These are phyloP conservation scores for Bembecia ichneumoniformis DNA, from an alignment of 2,888 invertebrate species.

Conservation along the genomic window DNA sequence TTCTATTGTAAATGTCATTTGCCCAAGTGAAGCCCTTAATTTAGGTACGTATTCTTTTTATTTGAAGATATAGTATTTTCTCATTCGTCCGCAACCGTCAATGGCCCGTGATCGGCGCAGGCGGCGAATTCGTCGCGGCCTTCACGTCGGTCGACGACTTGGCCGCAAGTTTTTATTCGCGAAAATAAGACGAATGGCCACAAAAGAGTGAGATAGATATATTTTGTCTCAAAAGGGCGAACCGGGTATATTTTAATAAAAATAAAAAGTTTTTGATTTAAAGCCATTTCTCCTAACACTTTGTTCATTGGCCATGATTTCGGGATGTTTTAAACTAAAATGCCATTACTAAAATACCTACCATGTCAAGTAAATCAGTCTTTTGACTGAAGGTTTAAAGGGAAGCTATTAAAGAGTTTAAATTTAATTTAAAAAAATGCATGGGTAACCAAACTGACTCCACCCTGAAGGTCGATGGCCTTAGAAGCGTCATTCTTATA, in stretches of 20 bases:
- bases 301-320: no score
- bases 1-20: no score
- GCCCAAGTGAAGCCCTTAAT: no score
- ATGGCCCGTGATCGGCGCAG: slow-evolving; percentile 1
- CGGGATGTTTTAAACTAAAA: no score
- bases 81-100: neutral
- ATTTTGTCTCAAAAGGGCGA: neutral
- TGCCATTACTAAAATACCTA: no score
- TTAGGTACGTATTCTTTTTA: no score
- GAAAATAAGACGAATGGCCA: slow-evolving; percentile 30
- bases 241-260: no score
- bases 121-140: slow-evolving; percentile 57
- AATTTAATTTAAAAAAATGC: neutral
- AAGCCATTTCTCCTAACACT: no score
- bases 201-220: neutral
- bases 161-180: slow-evolving; percentile 33
- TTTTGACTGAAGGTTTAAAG: no score
- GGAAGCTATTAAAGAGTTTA: neutral
- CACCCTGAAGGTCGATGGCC: slow-evolving; percentile 54
- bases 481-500: slow-evolving; percentile 69
- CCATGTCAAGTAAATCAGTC: no score
- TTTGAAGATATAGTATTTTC: neutral
- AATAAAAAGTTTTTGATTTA: no score
- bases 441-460: slow-evolving; percentile 21
- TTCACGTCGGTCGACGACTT: slow-evolving; percentile 58